Evolutionary conservation across 2,113 vertebrate species (phyloP).

Genomic region (Crotalus tigris): DNA sequence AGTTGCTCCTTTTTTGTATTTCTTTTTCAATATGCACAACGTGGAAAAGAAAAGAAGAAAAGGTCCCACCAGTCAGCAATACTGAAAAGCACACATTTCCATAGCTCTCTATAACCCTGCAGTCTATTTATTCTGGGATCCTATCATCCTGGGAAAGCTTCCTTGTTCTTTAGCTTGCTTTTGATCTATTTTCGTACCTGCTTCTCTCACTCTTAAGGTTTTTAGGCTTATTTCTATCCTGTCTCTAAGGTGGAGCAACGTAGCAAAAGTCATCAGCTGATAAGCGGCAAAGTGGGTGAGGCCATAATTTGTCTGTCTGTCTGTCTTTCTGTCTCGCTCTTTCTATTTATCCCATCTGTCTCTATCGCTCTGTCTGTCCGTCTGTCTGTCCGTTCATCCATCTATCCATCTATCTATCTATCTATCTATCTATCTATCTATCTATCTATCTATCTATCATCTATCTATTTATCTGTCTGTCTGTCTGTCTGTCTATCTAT

Average conservation of each 20-base stretch:
- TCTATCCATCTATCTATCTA: too few species aligned
- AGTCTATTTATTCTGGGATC: not conserved
- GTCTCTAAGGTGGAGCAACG: not conserved
- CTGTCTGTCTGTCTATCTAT: too few species aligned
- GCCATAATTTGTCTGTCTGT: not conserved
- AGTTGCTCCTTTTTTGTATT: not conserved
- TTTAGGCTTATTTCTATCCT: not conserved
- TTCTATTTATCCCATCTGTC: too few species aligned
- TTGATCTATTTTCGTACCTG: not conserved
- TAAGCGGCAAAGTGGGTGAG: not conserved
- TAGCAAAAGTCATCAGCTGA: not conserved
- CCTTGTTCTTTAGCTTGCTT: not conserved
- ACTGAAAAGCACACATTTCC: not conserved
- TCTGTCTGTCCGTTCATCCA: too few species aligned
- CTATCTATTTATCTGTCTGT: too few species aligned
- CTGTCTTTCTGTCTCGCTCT: too few species aligned
- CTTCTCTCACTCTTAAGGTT: not conserved
- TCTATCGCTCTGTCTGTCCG: too few species aligned
- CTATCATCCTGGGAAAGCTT: not conserved
- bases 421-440: too few species aligned
- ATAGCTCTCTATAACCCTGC: not conserved
- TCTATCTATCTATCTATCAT: too few species aligned
- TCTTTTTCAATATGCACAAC: not conserved
- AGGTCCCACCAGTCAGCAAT: not conserved
- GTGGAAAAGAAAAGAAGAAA: not conserved